phyloP scores from a whole-genome alignment of 1,140 invertebrate species.

The Eubasilissa regina region DNA sequence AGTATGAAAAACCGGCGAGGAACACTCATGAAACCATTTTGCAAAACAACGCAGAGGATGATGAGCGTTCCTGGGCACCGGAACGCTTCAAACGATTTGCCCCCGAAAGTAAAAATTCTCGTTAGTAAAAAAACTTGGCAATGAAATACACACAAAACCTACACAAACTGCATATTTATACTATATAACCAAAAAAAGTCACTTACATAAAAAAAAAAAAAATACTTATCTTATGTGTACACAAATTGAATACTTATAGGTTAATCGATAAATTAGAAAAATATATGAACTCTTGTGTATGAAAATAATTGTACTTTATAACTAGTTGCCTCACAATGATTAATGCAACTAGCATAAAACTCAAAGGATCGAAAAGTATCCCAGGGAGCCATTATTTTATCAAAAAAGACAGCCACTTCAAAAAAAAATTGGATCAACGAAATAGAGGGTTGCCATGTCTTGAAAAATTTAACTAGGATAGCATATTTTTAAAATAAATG shows the following conservation, averaged over 20 bases:
- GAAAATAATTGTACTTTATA: too few species aligned
- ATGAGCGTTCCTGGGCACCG: conserved; percentile 24
- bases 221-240: conserved; percentile 1
- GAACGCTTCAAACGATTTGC: conserved; percentile 36
- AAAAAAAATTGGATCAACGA: too few species aligned
- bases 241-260: conserved; percentile 10
- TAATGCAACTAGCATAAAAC: too few species aligned
- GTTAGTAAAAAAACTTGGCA: conserved; percentile 34
- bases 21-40: conserved; percentile 40
- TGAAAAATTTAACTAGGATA: too few species aligned
- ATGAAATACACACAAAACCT: neutral
- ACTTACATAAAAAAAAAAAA: too few species aligned
- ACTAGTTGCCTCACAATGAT: too few species aligned
- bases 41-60: conserved; percentile 49
- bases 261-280: conserved; percentile 11
- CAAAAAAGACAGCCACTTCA: too few species aligned
- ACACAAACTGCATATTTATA: neutral
- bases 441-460: too few species aligned
- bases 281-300: too few species aligned
- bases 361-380: too few species aligned
- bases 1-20: conserved; percentile 51
- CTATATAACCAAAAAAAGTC: neutral
- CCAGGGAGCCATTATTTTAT: too few species aligned
- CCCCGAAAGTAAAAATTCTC: conserved; percentile 1
- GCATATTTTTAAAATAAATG: too few species aligned